phyloP scores from a whole-genome alignment of 2,888 invertebrate species.

The Hirudinaria manillensis region DNA sequence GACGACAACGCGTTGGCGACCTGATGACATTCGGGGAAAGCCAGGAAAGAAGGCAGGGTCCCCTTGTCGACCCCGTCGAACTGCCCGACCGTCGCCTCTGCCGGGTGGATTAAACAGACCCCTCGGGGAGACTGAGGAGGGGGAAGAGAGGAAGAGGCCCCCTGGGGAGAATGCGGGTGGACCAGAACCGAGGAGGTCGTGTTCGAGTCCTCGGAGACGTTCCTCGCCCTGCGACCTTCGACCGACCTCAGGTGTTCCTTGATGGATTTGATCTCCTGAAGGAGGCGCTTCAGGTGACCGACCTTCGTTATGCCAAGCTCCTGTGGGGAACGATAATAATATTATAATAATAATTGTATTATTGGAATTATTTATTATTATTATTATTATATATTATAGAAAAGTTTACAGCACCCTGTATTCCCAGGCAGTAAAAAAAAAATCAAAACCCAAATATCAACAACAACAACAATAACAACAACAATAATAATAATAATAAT shows the following conservation, averaged over 20 bases:
- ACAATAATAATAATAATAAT: not conserved
- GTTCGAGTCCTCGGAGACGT: not conserved
- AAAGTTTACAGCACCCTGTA: no score
- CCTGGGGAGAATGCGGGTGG: not conserved
- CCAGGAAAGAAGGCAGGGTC: not conserved
- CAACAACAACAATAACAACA: not conserved
- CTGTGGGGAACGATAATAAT: conserved; percentile 57
- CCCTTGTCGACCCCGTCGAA: not conserved
- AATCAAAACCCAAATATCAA: not conserved
- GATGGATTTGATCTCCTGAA: conserved; percentile 56
- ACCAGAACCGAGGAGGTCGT: not conserved
- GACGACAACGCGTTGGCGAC: no score
- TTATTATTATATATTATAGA: not conserved
- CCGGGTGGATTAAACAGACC: no score
- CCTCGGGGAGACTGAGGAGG: not conserved
- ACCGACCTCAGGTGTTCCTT: not conserved
- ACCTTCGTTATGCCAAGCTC: conserved; percentile 90
- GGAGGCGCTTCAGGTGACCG: conserved; percentile 88
- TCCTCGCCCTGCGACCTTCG: not conserved
- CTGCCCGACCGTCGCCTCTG: not conserved
- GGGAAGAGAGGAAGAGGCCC: not conserved
- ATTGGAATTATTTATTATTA: not conserved
- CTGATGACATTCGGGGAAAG: no score
- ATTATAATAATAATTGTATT: not conserved
- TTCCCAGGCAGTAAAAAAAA: no score